Evolutionary conservation across 2,113 vertebrate genomes (phyloP).

Genomic region (Dinomys branickii): DNA sequence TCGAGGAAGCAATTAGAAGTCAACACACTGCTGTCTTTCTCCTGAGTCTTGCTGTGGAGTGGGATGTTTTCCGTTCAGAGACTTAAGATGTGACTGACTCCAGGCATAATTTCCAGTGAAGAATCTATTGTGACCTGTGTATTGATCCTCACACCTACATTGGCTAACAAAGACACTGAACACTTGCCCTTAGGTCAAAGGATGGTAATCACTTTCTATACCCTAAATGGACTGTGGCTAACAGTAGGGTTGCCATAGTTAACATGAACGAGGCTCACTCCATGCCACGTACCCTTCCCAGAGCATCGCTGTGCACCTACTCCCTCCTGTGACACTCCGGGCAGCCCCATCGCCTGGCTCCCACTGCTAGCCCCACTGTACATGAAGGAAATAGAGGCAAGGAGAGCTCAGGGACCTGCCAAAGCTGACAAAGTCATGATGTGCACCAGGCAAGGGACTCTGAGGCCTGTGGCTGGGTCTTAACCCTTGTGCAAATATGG

Average conservation of each 20-base stretch:
- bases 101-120: background rate
- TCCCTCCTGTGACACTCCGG: fast-evolving
- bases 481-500: background rate
- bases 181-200: background rate
- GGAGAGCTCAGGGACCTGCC: background rate
- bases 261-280: background rate
- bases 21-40: background rate
- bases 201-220: background rate
- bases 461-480: background rate
- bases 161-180: background rate
- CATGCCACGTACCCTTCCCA: background rate
- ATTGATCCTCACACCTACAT: background rate
- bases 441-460: background rate
- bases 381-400: background rate
- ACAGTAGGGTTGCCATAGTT: background rate
- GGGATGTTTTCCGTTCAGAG: background rate
- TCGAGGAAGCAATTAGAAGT: background rate
- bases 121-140: background rate
- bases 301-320: background rate
- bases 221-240: background rate
- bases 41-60: background rate
- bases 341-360: background rate
- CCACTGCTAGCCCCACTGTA: background rate
- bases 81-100: background rate
- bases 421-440: background rate